Evolutionary conservation across 2,888 invertebrate species (phyloP).

Genomic region (Sceliomorpha sp.): DNA sequence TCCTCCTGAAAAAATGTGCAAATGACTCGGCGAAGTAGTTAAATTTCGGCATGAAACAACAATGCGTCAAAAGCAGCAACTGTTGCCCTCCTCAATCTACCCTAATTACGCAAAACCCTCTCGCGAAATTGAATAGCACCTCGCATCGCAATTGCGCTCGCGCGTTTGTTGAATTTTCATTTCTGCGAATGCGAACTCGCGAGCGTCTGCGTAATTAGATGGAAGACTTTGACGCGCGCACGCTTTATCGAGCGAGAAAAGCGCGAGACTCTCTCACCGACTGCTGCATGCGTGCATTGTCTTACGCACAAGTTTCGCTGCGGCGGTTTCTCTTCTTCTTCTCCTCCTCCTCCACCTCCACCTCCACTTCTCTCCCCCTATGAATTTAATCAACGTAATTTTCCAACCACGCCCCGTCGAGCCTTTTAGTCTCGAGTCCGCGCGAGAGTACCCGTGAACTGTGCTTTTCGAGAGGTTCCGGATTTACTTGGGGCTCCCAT

Average conservation of each 20-base stretch:
- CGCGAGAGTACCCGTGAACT: constrained; percentile 39
- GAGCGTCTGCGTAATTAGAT: constrained; percentile 55
- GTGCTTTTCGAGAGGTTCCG: constrained; percentile 61
- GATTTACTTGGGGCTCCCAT: constrained; percentile 62
- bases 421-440: constrained; percentile 45
- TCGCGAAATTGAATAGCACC: too few relatives aligned
- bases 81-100: too few relatives aligned
- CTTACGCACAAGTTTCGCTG: constrained; percentile 61
- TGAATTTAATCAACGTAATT: constrained; percentile 75
- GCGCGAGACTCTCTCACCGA: constrained; percentile 9
- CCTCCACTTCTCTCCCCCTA: too few relatives aligned
- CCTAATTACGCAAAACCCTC: too few relatives aligned
- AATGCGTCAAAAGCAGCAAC: too few relatives aligned
- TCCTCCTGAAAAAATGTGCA: too few relatives aligned
- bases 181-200: constrained; percentile 1
- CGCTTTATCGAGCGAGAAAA: constrained; percentile 37
- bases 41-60: too few relatives aligned
- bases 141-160: too few relatives aligned
- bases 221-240: constrained; percentile 57
- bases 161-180: too few relatives aligned
- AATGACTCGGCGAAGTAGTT: too few relatives aligned
- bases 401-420: constrained; percentile 65
- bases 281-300: constrained; percentile 61
- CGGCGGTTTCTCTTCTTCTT: constrained; percentile 41
- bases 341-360: too few relatives aligned